Evolutionary conservation across 2,797 vertebrate genomes (phyloP).

Genomic region (Philypnodon macrostomus): DNA sequence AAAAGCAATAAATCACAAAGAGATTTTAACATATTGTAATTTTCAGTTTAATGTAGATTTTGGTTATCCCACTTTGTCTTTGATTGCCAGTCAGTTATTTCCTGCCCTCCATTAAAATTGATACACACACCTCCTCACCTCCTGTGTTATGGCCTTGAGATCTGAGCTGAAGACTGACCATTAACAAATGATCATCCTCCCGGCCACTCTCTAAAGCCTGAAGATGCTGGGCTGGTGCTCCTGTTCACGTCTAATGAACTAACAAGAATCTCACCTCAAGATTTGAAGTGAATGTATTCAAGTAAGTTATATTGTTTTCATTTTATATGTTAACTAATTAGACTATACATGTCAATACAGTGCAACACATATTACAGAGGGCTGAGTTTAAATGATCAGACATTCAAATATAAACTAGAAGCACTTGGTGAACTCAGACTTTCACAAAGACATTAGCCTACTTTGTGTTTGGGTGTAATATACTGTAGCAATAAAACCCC

Average conservation of each 20-base stretch:
- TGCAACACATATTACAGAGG: too few relatives aligned
- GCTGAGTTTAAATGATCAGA: too few relatives aligned
- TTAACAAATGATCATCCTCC: slow-evolving; percentile 41
- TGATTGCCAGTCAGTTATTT: slow-evolving; percentile 11
- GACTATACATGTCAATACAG: too few relatives aligned
- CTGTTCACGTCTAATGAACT: slow-evolving; percentile 4
- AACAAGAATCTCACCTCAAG: background rate
- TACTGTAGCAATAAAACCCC: too few relatives aligned
- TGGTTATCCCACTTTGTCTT: background rate
- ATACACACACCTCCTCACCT: slow-evolving; percentile 3
- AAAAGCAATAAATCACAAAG: background rate
- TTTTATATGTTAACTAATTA: too few relatives aligned
- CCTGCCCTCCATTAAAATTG: slow-evolving; percentile 7
- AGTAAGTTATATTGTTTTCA: too few relatives aligned
- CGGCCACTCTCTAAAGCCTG: slow-evolving; percentile 23
- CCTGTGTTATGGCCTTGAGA: slow-evolving; percentile 23
- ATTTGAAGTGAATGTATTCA: background rate
- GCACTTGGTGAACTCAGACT: too few relatives aligned
- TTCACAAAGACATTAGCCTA: too few relatives aligned
- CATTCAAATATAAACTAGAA: too few relatives aligned
- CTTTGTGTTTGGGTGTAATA: too few relatives aligned
- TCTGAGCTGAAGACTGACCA: slow-evolving; percentile 17
- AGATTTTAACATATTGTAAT: background rate
- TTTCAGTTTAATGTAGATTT: background rate
- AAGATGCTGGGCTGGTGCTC: slow-evolving; percentile 8